These are phyloP conservation scores for Muscidifurax raptorellus DNA, from an alignment of 1,140 invertebrate genomes.

Conservation along the genomic window DNA sequence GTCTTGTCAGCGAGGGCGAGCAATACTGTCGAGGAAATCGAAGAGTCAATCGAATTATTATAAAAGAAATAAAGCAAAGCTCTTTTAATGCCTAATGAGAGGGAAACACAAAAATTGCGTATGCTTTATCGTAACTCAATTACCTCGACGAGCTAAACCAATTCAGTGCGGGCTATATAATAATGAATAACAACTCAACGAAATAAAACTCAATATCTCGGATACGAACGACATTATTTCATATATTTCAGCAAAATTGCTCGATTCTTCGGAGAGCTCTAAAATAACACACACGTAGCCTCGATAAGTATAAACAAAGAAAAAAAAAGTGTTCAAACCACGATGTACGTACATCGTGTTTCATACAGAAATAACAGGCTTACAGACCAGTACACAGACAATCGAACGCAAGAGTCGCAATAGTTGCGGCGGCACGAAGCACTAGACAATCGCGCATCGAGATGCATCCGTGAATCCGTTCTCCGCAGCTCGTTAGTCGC, in stretches of 20 bases:
- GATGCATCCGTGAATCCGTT: neutral
- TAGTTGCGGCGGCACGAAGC: conserved; percentile 29
- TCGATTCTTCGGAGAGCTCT: neutral
- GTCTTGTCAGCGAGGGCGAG: neutral
- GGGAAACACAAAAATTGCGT: conserved; percentile 28
- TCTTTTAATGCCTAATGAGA: neutral
- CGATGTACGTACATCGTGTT: neutral
- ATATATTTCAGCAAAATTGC: neutral
- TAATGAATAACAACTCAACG: neutral
- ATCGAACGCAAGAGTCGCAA: conserved; percentile 44
- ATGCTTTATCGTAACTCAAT: conserved; percentile 20
- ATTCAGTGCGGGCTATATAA: neutral
- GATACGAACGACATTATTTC: too few species aligned
- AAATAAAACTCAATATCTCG: neutral
- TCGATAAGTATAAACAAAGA: too few species aligned
- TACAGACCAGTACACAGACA: neutral
- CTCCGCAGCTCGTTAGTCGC: conserved; percentile 55
- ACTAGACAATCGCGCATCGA: conserved; percentile 2
- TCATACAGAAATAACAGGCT: neutral
- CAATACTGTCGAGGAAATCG: conserved; percentile 41
- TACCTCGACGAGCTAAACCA: neutral
- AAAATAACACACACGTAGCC: too few species aligned
- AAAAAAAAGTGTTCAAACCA: neutral
- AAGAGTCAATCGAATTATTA: conserved; percentile 40
- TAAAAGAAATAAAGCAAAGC: conserved; percentile 26